Conservation (phyloP, 2,113 vertebrate species). For the Corythaixoides concolor region DNA sequence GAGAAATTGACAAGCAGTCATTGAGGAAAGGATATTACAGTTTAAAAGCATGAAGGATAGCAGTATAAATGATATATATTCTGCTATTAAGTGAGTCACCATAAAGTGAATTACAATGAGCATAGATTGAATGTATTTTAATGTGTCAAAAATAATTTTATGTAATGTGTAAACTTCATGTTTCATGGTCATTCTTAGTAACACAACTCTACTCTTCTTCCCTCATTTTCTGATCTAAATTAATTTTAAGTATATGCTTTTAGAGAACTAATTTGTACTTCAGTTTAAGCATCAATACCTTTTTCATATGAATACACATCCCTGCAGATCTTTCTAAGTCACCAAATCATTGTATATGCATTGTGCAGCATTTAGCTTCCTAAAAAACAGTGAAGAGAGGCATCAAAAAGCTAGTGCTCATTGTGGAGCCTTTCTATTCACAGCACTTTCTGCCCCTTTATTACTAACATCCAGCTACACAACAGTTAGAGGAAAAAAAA, state of each 20-base stretch:
- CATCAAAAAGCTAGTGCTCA: neutral
- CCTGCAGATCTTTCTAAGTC: neutral
- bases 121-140: constrained; percentile 56
- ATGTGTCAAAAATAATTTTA: constrained; percentile 64
- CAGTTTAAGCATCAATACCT: neutral
- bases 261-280: neutral
- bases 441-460: neutral
- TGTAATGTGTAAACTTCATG: constrained; percentile 51
- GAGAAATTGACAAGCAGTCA: constrained; percentile 76
- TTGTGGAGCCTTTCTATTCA: neutral
- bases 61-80: constrained; percentile 74
- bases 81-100: constrained; percentile 66
- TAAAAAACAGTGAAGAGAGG: neutral
- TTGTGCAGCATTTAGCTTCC: neutral
- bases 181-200: constrained; percentile 46
- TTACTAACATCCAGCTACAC: neutral
- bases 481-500: neutral
- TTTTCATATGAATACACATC: neutral
- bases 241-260: neutral
- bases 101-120: constrained; percentile 70
- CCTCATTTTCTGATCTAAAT: constrained; percentile 10
- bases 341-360: neutral
- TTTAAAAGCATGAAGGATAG: constrained; percentile 75
- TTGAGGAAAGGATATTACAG: constrained; percentile 73
- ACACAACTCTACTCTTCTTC: neutral